A percentile compares a stretch with the other conserved stretches of the same genome.
Evolutionary conservation across 2,888 invertebrate genomes (phyloP).

Genomic region (Drosophila stalkeri): DNA sequence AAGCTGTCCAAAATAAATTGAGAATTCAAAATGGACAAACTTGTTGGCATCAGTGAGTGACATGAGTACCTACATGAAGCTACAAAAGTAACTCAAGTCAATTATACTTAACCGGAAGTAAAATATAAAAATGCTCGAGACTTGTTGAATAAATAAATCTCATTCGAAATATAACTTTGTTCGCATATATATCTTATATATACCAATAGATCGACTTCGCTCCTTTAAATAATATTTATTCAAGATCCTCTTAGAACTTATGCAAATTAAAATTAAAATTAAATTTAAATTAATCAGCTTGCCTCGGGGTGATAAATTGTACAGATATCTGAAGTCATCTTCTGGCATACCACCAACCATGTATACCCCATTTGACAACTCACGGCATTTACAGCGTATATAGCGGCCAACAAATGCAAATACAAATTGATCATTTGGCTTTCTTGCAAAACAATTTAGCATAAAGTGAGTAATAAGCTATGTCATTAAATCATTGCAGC

Average conservation of each 20-base stretch:
- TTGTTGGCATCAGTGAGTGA: background rate
- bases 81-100: background rate
- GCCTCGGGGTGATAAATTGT: too few species aligned
- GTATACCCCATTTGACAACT: background rate
- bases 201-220: too few species aligned
- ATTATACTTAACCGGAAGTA: background rate
- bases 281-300: too few species aligned
- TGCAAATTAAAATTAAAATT: too few species aligned
- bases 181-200: background rate
- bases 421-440: conserved; percentile 33
- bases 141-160: background rate
- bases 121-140: background rate
- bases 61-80: background rate
- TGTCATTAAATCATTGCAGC: conserved; percentile 31
- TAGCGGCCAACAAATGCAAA: background rate
- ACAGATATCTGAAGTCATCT: background rate
- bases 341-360: background rate
- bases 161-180: too few species aligned
- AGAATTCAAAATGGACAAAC: background rate
- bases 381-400: background rate
- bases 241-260: too few species aligned
- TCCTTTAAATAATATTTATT: too few species aligned
- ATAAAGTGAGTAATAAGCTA: conserved; percentile 45
- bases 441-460: conserved; percentile 21
- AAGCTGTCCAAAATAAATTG: too few species aligned